Conservation (phyloP, 2,888 invertebrate genomes). For the Zaprionus obscuricornis region DNA sequence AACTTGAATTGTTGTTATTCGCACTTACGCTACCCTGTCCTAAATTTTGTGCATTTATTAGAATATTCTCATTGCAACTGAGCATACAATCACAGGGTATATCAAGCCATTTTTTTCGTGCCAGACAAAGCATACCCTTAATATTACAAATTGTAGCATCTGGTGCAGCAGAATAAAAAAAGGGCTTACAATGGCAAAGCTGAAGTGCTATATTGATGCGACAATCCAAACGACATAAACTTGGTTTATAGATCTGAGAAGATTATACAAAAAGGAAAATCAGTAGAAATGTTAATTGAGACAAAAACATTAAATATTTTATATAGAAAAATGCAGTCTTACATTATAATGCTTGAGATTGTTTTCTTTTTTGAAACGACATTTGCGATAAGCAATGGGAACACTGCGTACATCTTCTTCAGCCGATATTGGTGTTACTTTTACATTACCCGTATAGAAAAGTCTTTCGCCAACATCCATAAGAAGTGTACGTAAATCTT, state of each 20-base stretch:
- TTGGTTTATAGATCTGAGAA: constrained; percentile 73
- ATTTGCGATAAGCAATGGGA: constrained; percentile 79
- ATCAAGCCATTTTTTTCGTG: constrained; percentile 62
- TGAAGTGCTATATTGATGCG: constrained; percentile 76
- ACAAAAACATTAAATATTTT: neutral
- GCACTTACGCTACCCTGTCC: constrained; percentile 65
- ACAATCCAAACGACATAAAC: constrained; percentile 79
- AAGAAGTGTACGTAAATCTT: constrained; percentile 55
- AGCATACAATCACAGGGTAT: constrained; percentile 71
- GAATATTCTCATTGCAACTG: constrained; percentile 70
- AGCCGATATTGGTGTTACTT: constrained; percentile 62
- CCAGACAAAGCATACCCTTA: constrained; percentile 75
- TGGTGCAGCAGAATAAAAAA: constrained; percentile 75
- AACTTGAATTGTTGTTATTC: neutral
- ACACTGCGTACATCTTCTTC: constrained; percentile 73
- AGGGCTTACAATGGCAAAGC: constrained; percentile 80
- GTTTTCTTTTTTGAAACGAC: constrained; percentile 78
- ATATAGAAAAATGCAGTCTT: constrained; percentile 3
- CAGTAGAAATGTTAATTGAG: neutral
- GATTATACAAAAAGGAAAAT: neutral
- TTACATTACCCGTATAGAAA: constrained; percentile 59
- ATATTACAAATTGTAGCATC: constrained; percentile 67
- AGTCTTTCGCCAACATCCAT: constrained; percentile 41
- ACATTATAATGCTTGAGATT: constrained; percentile 77
- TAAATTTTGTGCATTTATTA: constrained; percentile 53